A percentile compares a stretch with the other conserved stretches of the same genome.
These are phyloP conservation scores for Neoascia interrupta DNA, from an alignment of 2,888 invertebrate genomes.

Conservation along the genomic window DNA sequence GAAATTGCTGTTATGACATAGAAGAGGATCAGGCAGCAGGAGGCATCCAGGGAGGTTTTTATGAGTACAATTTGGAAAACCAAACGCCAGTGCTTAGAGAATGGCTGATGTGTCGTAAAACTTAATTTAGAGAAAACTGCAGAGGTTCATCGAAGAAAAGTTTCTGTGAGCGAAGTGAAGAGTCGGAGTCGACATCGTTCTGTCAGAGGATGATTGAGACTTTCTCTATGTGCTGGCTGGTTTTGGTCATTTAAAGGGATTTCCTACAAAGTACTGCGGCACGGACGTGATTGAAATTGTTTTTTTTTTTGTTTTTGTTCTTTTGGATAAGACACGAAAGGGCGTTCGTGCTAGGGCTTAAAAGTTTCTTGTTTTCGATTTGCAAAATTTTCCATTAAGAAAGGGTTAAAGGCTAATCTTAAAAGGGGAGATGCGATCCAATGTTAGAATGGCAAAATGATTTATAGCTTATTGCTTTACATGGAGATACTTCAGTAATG, in stretches of 20 bases:
- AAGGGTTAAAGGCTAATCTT: slow-evolving; percentile 2
- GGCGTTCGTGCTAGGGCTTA: background rate
- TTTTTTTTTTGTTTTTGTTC: background rate
- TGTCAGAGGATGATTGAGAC: slow-evolving; percentile 50
- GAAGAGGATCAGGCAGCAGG: no score
- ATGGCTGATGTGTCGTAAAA: no score
- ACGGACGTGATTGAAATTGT: slow-evolving; percentile 60
- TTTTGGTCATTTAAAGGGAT: slow-evolving; percentile 61
- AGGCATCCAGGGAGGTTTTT: no score
- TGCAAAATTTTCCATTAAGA: background rate
- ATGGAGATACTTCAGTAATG: background rate
- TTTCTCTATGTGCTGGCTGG: slow-evolving; percentile 43
- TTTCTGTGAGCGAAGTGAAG: no score
- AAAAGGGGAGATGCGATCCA: background rate
- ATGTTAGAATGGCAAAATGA: slow-evolving; percentile 9
- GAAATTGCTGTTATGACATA: slow-evolving; percentile 56
- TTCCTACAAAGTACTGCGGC: slow-evolving; percentile 47
- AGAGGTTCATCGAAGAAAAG: slow-evolving; percentile 62
- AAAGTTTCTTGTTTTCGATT: background rate
- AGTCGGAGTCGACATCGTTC: no score
- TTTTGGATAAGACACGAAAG: background rate
- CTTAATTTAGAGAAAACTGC: slow-evolving; percentile 63
- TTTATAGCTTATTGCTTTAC: slow-evolving; percentile 26
- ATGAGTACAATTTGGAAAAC: no score
- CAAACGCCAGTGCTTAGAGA: slow-evolving; percentile 24